These are phyloP conservation scores for Pristiophorus japonicus DNA, from an alignment of 2,113 vertebrate genomes.

Conservation along the genomic window DNA sequence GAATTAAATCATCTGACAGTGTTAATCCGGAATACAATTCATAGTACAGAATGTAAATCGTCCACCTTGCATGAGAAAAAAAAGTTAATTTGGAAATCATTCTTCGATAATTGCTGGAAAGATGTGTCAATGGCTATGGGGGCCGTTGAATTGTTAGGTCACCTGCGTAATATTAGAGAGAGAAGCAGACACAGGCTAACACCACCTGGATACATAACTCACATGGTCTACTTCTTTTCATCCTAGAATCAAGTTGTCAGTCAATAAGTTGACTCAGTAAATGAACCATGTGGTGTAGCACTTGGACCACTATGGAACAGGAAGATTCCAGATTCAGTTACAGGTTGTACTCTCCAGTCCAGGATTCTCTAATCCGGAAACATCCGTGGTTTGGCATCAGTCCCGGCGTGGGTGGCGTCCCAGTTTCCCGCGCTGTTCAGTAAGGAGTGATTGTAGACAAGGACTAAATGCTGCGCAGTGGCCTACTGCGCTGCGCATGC, in stretches of 20 bases:
- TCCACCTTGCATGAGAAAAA: not conserved
- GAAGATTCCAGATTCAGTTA: not conserved
- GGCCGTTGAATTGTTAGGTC: not conserved
- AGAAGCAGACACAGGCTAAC: not conserved
- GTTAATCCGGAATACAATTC: not conserved
- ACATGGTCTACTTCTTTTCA: not conserved
- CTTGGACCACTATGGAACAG: not conserved
- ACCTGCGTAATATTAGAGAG: too few relatives aligned
- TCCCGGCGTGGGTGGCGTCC: too few relatives aligned
- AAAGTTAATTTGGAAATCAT: not conserved
- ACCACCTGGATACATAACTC: not conserved
- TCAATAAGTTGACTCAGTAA: not conserved
- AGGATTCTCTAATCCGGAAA: too few relatives aligned
- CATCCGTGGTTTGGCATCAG: too few relatives aligned
- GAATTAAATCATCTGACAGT: not conserved
- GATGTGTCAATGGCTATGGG: not conserved
- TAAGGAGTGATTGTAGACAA: too few relatives aligned
- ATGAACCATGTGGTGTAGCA: not conserved
- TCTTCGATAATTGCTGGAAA: not conserved
- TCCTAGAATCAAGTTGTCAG: not conserved
- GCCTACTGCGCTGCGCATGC: too few relatives aligned
- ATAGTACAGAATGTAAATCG: not conserved
- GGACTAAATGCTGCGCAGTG: too few relatives aligned
- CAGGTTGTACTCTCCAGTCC: too few relatives aligned
- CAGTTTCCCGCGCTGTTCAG: too few relatives aligned